Evolutionary conservation across 1,140 invertebrate genomes (phyloP), one percentile per base, ranked within the genome.

Genomic region (Pantala flavescens): DNA sequence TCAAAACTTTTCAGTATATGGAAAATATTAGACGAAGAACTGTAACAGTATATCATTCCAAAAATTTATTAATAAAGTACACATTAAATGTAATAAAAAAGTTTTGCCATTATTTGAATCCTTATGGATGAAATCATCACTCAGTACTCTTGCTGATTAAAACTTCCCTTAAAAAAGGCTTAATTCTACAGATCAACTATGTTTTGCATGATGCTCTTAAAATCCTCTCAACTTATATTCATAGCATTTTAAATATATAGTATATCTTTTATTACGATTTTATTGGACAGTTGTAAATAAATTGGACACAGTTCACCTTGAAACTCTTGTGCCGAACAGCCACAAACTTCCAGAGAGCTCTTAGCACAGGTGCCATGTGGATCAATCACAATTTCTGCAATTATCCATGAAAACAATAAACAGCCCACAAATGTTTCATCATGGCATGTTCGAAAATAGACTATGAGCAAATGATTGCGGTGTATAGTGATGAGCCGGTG

Each of bases 201-300:
- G 43, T 49, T n/a, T 49, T 49, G 49, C 49, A 63, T 63, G 49
- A 63, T 63, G 49, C 49, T 63, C n/a, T 63, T 63, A 63, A 63
- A 63, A 63, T 21, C 49, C 49, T 63, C n/a, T 63, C n/a, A 63
- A 19, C 12, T 63, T 63, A 21, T 19, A 63, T 63, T 63, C n/a
- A 7, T 63, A 63, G n/a, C 12, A 11, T 63, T 63, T 63, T 63
- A 63, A 63, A 63, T 63, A 63, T 63, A 63, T 63, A 63, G n/a
- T 63, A 63, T 63, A 63, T 63, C 49, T 63, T 63, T 63, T 63
- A 19, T 19, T 63, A 19, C 5, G 14, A 21, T 19, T 63, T 63
- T 63, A 16, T 63, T 63, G 49, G 49, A 63, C 49, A 63, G 49
- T 63, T 16, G 12, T 63, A 63, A 63, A 63, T 63, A 21, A 63